A percentile compares a stretch with the other conserved stretches of the same genome.
These are phyloP conservation scores for Agrypnus murinus DNA, from an alignment of 2,888 invertebrate species.

Conservation along the genomic window DNA sequence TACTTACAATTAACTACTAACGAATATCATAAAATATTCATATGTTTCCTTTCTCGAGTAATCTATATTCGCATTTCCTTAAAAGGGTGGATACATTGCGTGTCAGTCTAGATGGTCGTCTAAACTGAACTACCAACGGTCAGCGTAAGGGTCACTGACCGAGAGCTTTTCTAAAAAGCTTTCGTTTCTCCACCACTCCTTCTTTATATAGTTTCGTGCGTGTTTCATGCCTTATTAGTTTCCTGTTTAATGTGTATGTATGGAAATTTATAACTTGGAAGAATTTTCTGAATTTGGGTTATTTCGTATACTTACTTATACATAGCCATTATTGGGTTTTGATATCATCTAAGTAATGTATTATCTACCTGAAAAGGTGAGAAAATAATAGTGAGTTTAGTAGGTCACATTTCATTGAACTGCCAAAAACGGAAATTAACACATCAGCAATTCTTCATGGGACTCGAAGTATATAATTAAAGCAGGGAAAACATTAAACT, in stretches of 20 bases:
- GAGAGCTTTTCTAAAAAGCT: conserved; percentile 20
- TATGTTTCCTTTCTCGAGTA: neutral
- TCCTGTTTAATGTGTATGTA: conserved; percentile 8
- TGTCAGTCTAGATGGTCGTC: conserved; percentile 22
- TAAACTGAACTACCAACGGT: neutral
- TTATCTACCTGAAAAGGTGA: neutral
- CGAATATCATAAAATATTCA: conserved; percentile 12
- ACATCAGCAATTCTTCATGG: too few species aligned
- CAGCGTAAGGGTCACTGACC: conserved; percentile 34
- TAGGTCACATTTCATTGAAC: neutral
- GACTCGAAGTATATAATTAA: too few species aligned
- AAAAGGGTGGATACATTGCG: conserved; percentile 19
- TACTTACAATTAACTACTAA: neutral
- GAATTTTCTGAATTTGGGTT: conserved; percentile 13
- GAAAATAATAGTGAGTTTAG: neutral
- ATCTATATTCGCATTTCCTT: neutral
- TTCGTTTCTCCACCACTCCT: conserved; percentile 15
- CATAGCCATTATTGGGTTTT: neutral
- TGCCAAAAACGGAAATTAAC: too few species aligned
- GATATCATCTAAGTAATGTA: neutral
- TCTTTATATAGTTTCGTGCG: conserved; percentile 20
- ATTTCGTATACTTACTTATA: neutral
- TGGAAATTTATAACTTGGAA: conserved; percentile 7
- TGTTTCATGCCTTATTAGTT: conserved; percentile 22
- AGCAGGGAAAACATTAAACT: too few species aligned